Conservation (phyloP, 2,888 invertebrate species). For the Cryptocephalus moraei region DNA sequence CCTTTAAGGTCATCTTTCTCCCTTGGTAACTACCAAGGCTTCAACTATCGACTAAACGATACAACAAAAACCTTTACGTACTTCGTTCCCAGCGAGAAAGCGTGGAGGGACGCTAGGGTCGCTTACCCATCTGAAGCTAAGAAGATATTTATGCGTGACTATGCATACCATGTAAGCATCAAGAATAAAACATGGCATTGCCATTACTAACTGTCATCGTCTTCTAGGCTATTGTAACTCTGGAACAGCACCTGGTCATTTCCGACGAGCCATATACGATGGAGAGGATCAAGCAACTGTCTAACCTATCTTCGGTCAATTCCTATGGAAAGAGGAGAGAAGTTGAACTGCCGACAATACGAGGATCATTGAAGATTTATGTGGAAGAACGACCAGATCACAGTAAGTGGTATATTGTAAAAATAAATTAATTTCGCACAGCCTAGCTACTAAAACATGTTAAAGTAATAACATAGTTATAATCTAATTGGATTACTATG, state of each 20-base stretch:
- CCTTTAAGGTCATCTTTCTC: constrained; percentile 62
- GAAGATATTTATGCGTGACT: constrained; percentile 73
- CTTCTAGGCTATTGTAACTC: constrained; percentile 63
- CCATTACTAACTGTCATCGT: background rate
- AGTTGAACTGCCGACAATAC: constrained; percentile 57
- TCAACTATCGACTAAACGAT: constrained; percentile 69
- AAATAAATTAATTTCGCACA: too few species aligned
- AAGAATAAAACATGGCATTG: background rate
- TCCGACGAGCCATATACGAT: constrained; percentile 70
- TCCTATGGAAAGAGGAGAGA: constrained; percentile 30
- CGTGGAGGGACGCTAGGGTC: constrained; percentile 71
- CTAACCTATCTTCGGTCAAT: constrained; percentile 47
- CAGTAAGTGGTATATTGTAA: constrained; percentile 45
- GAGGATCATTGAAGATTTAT: constrained; percentile 55
- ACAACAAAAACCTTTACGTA: constrained; percentile 75
- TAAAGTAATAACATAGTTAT: too few species aligned
- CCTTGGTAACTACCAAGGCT: constrained; percentile 63
- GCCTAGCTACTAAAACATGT: too few species aligned
- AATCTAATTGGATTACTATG: too few species aligned
- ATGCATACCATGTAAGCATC: constrained; percentile 63
- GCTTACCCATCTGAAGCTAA: constrained; percentile 73
- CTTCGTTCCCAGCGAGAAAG: constrained; percentile 84
- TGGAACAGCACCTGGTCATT: constrained; percentile 82
- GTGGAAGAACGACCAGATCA: constrained; percentile 63
- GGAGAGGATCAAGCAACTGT: constrained; percentile 61